phyloP scores from a whole-genome alignment of 2,113 vertebrate genomes.

The Anseranas semipalmata region DNA sequence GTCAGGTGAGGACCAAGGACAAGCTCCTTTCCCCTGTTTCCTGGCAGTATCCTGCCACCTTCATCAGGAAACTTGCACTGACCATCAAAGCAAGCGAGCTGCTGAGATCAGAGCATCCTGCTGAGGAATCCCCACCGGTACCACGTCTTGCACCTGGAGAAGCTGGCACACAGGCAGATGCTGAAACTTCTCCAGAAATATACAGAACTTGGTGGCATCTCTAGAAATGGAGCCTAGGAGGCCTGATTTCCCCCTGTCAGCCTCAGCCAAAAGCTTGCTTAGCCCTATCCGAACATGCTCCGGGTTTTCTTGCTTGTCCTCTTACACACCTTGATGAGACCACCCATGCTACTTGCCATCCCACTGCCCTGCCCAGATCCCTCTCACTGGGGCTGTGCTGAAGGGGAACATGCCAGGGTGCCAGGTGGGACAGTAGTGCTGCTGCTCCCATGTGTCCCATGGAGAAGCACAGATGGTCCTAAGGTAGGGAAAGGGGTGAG shows the following conservation, averaged over 20 bases:
- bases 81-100: neutral
- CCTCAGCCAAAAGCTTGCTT: neutral
- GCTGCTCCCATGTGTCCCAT: neutral
- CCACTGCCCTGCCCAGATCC: neutral
- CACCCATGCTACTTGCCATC: neutral
- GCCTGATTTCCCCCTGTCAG: neutral
- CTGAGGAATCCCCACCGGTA: neutral
- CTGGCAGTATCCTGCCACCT: neutral
- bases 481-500: too few relatives aligned
- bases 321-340: neutral
- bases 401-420: neutral
- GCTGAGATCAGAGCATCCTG: neutral
- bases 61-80: neutral
- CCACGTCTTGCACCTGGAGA: neutral
- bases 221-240: neutral
- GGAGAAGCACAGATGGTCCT: neutral
- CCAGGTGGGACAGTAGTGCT: neutral
- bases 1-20: neutral
- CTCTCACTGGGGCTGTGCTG: neutral
- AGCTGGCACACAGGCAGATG: neutral
- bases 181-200: neutral
- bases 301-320: neutral
- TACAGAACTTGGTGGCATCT: neutral
- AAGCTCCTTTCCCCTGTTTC: neutral
- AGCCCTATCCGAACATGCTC: neutral